Conservation (phyloP, 2,888 invertebrate species). For the Sphaeridia pumilis region DNA sequence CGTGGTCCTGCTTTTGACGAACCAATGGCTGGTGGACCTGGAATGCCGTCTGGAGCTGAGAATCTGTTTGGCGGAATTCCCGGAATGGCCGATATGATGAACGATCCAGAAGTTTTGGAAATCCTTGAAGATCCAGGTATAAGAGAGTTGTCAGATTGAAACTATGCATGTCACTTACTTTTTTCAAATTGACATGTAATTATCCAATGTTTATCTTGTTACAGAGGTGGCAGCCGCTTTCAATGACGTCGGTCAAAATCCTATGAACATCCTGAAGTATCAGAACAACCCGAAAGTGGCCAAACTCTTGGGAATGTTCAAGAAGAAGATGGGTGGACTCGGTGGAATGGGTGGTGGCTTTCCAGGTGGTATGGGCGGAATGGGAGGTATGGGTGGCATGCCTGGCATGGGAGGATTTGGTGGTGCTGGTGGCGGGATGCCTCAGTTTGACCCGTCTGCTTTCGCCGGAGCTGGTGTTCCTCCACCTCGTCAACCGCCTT, state of each 20-base stretch:
- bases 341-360: constrained; percentile 41
- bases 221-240: constrained; percentile 67
- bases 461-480: constrained; percentile 1
- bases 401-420: constrained; percentile 19
- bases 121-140: constrained; percentile 33
- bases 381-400: too few relatives aligned
- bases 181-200: too few relatives aligned
- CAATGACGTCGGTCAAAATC: constrained; percentile 68
- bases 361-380: constrained; percentile 38
- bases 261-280: constrained; percentile 74
- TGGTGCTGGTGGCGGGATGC: constrained; percentile 17
- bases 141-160: too few relatives aligned
- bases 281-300: constrained; percentile 77
- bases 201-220: too few relatives aligned
- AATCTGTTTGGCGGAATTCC: constrained; percentile 38
- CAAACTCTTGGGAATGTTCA: constrained; percentile 58
- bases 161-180: too few relatives aligned
- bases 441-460: constrained; percentile 2
- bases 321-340: constrained; percentile 51
- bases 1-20: background rate
- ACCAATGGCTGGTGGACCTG: constrained; percentile 1
- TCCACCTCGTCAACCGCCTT: constrained; percentile 7
- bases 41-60: background rate
- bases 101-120: constrained; percentile 63
- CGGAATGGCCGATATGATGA: constrained; percentile 49